Evolutionary conservation across 1,140 invertebrate genomes (phyloP), one percentile per base, ranked within the genome.

Genomic region (Drosophila prosaltans): DNA sequence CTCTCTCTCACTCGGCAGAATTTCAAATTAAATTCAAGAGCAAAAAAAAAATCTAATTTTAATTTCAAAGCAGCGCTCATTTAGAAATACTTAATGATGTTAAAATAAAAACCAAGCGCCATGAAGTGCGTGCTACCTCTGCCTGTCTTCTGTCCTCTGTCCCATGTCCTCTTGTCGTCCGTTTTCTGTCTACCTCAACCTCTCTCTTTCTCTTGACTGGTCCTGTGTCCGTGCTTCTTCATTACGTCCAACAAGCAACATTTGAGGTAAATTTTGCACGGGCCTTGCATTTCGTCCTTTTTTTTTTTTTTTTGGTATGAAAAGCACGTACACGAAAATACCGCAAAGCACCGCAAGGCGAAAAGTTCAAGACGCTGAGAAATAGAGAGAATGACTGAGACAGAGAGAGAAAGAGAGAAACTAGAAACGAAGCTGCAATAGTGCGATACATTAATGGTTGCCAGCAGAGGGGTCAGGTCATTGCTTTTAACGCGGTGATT

Each of bases 71-170:
- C 78, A 61, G 64, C 78, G 75, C 78, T 80, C 78, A 80, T 74
- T 80, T 80, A 80, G 74, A 77, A 77, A 78, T 77, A 80, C 74
- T 80, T 80, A 80, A 80, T 80, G 78, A 80, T 78, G 78, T 80
- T 78, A 78, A 80, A 80, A 77, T 80, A 78, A 74, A 80, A 80
- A 80, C 70, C 78, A 80, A 78, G 74, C 71, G 74, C 74, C 78
- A 67, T 80, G 74, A 80, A 78, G 78, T 78, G 78, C 74, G 78
- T 77, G 69, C 60, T 40, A 28, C 58, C 48, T 32, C 6, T 26
- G 9, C 40, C 45, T 51, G 45, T 51, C 54, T 28, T 40, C 16
- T 21, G 2, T 57, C 39, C 2, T 1, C 24, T 45, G 21, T 48
- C 39, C 6, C 32, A 36, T 36, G 32, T 36, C 32, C 32, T 36